Evolutionary conservation across 2,797 vertebrate species (phyloP).

Genomic region (Alca torda): DNA sequence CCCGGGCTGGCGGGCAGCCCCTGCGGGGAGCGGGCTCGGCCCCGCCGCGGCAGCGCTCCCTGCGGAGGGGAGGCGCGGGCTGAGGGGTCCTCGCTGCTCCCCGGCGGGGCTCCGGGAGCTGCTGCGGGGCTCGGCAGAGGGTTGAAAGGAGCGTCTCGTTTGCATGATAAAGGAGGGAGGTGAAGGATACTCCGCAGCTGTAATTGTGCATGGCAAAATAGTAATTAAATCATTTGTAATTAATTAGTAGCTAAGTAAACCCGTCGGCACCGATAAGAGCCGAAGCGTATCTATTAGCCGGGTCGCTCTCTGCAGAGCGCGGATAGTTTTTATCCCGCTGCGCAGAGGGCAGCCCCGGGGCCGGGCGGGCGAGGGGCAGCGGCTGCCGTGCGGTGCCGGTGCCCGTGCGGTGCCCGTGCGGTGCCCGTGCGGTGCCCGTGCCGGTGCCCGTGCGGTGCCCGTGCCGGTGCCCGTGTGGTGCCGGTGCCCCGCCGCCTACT

Average conservation of each 20-base stretch:
- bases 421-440: too few species aligned
- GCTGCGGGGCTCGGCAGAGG: background rate
- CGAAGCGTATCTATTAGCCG: background rate
- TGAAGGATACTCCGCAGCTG: constrained; percentile 19
- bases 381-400: background rate
- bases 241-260: constrained; percentile 67
- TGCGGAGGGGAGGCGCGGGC: background rate
- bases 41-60: background rate
- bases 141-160: background rate
- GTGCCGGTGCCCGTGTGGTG: too few species aligned
- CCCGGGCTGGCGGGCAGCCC: background rate
- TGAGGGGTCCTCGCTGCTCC: background rate
- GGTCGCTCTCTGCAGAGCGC: background rate
- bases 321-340: background rate
- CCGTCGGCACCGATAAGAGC: background rate
- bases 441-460: too few species aligned
- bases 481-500: constrained; percentile 30
- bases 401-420: too few species aligned
- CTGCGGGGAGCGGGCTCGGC: background rate
- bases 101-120: background rate
- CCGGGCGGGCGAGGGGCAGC: background rate
- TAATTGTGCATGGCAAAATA: constrained; percentile 59
- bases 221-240: constrained; percentile 73
- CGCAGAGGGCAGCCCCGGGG: background rate
- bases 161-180: constrained; percentile 38